Evolutionary conservation across 2,797 vertebrate genomes (phyloP), one percentile per base, ranked within the genome.

Genomic region (Ataeniobius toweri): DNA sequence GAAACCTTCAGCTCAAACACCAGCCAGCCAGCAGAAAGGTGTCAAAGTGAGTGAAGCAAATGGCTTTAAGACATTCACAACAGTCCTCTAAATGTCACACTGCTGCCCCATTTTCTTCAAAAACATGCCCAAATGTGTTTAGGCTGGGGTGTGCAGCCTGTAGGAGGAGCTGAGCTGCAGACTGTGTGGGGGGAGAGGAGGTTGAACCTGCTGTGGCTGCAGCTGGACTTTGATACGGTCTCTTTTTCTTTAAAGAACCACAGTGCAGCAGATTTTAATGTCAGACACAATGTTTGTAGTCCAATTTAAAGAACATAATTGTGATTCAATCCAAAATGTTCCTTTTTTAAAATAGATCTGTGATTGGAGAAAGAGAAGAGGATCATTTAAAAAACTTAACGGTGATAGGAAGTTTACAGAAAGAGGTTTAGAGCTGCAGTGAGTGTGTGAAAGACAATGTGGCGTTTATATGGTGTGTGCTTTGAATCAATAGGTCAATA

Each of bases 1-100:
- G 97, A 76, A 99, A 99, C 82, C 96, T 98, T 74, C 94, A 96
- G 2, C 92, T 96, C 68, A 90, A 93, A 70, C 97, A 97, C 0
- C 79, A 82, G 77, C 96, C 95, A 86, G 94, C 92, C 7, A 93
- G 90, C 44, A 95, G 94, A 63, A 97, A 96, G 83, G 91, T 94
- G 71, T 98, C 97, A 83, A 98, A 96, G 98, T 99, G 94, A 97
- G 96, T 95, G 61, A 65, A 63, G n/a, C 0, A 74, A 59, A 48
- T 65, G 76, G 59, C 46, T 58, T 7, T 5, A 14, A 74, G 36
- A 68, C 14, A 10, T 76, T 89, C 73, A 75, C 83, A 72, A 58
- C 6, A 22, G 69, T 75, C 61, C 71, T 77, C 78, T 67, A 82
- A 92, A 89, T 71, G 59, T 85, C 80, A 61, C 86, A 84, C 78